Percentiles rank a stretch among this genome's conserved stretches.
phyloP scores from a whole-genome alignment of 2,797 vertebrate species.

The Dipus sagitta region DNA sequence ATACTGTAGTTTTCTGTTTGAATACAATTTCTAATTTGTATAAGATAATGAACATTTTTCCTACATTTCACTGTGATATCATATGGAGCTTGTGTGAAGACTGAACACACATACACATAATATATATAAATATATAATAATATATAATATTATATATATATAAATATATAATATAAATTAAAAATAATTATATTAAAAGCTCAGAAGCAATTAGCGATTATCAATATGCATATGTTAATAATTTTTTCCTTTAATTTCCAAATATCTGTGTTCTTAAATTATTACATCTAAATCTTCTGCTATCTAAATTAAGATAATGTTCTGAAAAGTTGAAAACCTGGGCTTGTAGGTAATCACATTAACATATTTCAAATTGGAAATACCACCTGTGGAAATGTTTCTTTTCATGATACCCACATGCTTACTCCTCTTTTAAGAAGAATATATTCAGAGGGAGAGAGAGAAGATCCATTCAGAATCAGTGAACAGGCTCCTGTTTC shows the following conservation, averaged over 20 bases:
- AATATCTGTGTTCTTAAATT: neutral
- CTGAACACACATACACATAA: neutral
- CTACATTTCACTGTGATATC: neutral
- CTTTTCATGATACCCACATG: neutral
- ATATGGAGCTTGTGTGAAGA: neutral
- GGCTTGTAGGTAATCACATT: neutral
- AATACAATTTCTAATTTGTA: neutral
- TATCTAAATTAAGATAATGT: neutral
- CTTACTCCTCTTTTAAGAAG: neutral
- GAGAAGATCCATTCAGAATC: neutral
- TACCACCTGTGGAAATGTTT: neutral
- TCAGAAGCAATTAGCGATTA: no score
- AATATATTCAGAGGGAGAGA: neutral
- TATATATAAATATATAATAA: no score
- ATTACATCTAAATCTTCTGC: neutral
- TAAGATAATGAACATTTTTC: neutral
- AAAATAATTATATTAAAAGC: no score
- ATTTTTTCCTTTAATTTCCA: neutral
- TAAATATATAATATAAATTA: no score
- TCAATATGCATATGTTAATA: neutral
- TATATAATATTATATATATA: no score
- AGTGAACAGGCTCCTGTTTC: neutral
- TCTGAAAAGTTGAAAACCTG: neutral
- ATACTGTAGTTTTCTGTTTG: neutral
- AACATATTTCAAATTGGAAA: neutral